Conservation (phyloP, 2,113 vertebrate genomes). For the Malurus alboscapulatus region DNA sequence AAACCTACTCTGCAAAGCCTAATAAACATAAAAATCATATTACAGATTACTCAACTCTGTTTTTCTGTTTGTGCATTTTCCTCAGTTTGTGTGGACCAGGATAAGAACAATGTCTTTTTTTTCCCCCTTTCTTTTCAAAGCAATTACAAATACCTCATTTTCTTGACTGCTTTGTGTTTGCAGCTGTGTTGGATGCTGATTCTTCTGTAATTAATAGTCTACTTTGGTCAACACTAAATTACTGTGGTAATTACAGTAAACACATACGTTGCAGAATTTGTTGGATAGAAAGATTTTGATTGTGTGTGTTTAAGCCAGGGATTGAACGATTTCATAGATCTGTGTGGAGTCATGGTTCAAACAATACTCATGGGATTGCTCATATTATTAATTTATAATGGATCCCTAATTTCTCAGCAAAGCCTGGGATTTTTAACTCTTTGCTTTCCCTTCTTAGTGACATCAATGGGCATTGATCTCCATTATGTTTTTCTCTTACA, state of each 20-base stretch:
- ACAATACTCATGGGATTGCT: background rate
- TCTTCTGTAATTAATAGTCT: conserved; percentile 39
- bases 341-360: background rate
- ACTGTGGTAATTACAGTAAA: conserved; percentile 24
- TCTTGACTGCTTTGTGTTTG: conserved; percentile 32
- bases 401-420: conserved; percentile 3
- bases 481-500: background rate
- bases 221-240: conserved; percentile 17
- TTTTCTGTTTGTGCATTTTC: conserved; percentile 4
- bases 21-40: background rate
- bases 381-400: background rate
- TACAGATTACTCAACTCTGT: background rate
- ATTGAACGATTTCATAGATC: background rate
- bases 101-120: background rate
- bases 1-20: background rate
- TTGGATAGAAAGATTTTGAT: background rate
- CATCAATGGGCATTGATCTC: background rate
- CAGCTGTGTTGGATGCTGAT: conserved; percentile 41
- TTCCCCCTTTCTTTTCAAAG: background rate
- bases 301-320: background rate
- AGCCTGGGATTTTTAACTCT: background rate
- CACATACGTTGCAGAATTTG: background rate
- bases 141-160: conserved; percentile 14
- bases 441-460: background rate
- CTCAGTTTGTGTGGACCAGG: background rate